Evolutionary conservation across 1,140 invertebrate genomes (phyloP).

Genomic region (Asbolus verrucosus): DNA sequence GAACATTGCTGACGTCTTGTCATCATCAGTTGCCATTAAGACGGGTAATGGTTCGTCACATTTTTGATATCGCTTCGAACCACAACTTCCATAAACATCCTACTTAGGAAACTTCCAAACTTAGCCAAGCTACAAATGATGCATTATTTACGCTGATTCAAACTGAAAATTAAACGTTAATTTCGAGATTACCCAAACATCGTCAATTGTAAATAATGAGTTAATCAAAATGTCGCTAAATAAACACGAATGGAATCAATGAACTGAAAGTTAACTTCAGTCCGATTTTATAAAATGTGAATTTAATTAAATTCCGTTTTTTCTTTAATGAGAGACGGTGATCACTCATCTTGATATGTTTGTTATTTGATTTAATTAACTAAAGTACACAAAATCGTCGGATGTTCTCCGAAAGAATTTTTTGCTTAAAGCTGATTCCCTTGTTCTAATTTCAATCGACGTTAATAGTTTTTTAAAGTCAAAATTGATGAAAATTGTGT

Average conservation of each 20-base stretch:
- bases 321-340: conserved; percentile 6
- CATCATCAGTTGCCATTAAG: conserved; percentile 27
- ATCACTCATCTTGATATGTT: conserved; percentile 28
- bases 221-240: too few relatives aligned
- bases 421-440: background rate
- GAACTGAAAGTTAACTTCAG: background rate
- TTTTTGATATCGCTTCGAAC: conserved; percentile 17
- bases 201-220: too few relatives aligned
- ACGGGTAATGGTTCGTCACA: conserved; percentile 11
- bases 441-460: too few relatives aligned
- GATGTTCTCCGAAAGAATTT: background rate
- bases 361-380: conserved; percentile 28
- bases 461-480: too few relatives aligned
- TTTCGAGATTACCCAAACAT: too few relatives aligned
- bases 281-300: conserved; percentile 6
- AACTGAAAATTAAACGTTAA: too few relatives aligned
- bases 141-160: too few relatives aligned
- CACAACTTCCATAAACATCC: background rate
- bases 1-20: conserved; percentile 28
- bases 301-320: conserved; percentile 14
- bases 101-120: background rate
- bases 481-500: too few relatives aligned
- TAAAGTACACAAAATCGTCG: background rate
- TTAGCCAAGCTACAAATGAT: too few relatives aligned
- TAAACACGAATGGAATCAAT: too few relatives aligned